These are phyloP conservation scores for Channa argus DNA, from an alignment of 2,113 vertebrate species.

Conservation along the genomic window DNA sequence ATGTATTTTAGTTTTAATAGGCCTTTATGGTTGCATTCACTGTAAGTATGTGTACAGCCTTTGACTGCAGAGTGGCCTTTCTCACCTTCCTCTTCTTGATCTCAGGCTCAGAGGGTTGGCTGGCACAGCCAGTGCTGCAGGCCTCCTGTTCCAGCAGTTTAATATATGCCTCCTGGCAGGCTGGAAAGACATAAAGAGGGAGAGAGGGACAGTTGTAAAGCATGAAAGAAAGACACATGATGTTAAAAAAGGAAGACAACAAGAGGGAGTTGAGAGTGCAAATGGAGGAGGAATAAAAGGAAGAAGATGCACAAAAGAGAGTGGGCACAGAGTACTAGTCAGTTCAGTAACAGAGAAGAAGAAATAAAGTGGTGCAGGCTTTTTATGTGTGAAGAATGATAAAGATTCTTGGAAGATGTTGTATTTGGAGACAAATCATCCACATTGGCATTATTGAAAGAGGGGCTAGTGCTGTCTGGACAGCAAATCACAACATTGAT, in stretches of 20 bases:
- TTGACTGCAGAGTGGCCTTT: constrained; percentile 2
- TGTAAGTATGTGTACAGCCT: constrained; percentile 3
- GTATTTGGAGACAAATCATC: constrained; percentile 12
- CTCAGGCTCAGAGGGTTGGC: constrained; percentile 87
- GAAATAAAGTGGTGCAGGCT: constrained; percentile 21
- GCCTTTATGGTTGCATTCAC: neutral
- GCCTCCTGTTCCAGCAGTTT: constrained; percentile 89
- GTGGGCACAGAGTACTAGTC: neutral
- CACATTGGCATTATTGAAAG: constrained; percentile 24
- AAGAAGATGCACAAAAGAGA: constrained; percentile 2
- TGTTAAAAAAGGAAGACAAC: neutral
- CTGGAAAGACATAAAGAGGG: constrained; percentile 72
- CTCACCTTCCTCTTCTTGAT: constrained; percentile 89
- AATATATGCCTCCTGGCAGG: constrained; percentile 93
- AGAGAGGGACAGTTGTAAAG: constrained; percentile 15
- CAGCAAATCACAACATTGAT: constrained; percentile 70
- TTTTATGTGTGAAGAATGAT: constrained; percentile 27
- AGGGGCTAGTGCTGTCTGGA: constrained; percentile 54
- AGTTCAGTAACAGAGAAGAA: neutral
- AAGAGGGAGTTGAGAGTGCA: neutral
- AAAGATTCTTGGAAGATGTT: constrained; percentile 19
- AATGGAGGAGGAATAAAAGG: neutral
- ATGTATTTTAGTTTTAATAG: neutral
- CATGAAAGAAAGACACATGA: constrained; percentile 44
- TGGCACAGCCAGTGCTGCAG: constrained; percentile 90